Percentiles rank a stretch among this genome's conserved stretches.
These are phyloP conservation scores for Pseudococcus longispinus DNA, from an alignment of 2,888 invertebrate species.

Conservation along the genomic window DNA sequence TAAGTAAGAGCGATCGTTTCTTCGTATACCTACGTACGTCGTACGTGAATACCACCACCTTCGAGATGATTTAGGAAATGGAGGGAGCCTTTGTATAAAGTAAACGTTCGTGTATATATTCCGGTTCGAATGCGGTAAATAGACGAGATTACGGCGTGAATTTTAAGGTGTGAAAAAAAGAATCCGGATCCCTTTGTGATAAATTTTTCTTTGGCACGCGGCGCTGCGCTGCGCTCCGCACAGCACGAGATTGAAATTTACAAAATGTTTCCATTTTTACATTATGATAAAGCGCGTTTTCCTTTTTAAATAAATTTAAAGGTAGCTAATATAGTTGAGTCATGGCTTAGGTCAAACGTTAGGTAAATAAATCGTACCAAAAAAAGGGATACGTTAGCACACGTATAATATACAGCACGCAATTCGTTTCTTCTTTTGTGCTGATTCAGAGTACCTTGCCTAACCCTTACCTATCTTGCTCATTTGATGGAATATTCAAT, in stretches of 20 bases:
- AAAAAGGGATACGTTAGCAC: not conserved
- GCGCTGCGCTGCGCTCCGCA: not conserved
- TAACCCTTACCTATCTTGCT: not conserved
- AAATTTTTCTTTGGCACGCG: not conserved
- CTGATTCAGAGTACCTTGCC: not conserved
- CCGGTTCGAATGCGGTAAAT: not conserved
- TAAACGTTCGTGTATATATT: not conserved
- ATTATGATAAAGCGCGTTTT: slow-evolving; percentile 26
- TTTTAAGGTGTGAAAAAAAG: not conserved
- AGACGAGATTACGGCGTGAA: not conserved
- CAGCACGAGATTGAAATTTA: slow-evolving; percentile 20
- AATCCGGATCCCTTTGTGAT: not conserved
- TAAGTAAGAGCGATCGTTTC: not conserved
- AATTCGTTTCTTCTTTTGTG: slow-evolving; percentile 13
- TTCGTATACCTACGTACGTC: not conserved
- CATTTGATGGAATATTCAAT: not conserved
- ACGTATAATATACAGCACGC: not conserved
- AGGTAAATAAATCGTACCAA: slow-evolving; percentile 18
- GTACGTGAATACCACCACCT: not conserved
- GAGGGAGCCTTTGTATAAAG: not conserved
- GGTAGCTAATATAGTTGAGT: not conserved
- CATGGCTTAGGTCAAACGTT: slow-evolving; percentile 9
- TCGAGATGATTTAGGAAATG: not conserved
- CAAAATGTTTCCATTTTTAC: slow-evolving; percentile 8
- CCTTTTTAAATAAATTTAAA: slow-evolving; percentile 22